phyloP scores from a whole-genome alignment of 2,888 invertebrate genomes.

The Andrena camellia region DNA sequence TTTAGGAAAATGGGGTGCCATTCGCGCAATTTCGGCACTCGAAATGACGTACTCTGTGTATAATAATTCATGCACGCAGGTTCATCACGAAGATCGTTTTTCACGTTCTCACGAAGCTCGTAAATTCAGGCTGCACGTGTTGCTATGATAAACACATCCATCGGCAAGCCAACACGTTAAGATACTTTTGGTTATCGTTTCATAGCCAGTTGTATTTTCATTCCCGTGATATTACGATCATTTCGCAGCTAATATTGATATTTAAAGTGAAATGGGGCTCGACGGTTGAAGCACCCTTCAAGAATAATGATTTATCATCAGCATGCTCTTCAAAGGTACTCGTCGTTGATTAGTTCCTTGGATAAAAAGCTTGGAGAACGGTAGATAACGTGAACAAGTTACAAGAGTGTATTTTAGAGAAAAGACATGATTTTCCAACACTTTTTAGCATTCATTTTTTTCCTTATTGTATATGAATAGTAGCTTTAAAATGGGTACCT shows the following conservation, averaged over 20 bases:
- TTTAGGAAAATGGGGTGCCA: background rate
- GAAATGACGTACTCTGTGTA: slow-evolving; percentile 15
- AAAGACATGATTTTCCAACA: too few relatives aligned
- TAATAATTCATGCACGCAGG: slow-evolving; percentile 18
- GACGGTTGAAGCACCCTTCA: background rate
- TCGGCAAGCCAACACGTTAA: slow-evolving; percentile 40
- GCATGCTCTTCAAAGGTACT: background rate
- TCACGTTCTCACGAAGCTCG: slow-evolving; percentile 27
- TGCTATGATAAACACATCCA: slow-evolving; percentile 43
- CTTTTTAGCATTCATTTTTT: too few relatives aligned
- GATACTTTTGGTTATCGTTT: slow-evolving; percentile 34
- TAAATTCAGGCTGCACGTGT: slow-evolving; percentile 44
- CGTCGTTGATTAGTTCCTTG: background rate
- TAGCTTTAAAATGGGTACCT: too few relatives aligned
- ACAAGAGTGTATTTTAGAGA: too few relatives aligned
- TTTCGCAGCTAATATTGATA: slow-evolving; percentile 17
- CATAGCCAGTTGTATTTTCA: background rate
- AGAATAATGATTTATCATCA: slow-evolving; percentile 13
- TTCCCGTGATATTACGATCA: slow-evolving; percentile 25
- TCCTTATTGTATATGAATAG: too few relatives aligned
- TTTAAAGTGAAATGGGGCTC: background rate
- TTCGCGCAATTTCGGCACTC: slow-evolving; percentile 2
- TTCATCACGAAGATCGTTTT: slow-evolving; percentile 45
- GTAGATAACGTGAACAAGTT: too few relatives aligned
- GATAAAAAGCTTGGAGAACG: background rate